Base-by-base conservation (phyloP, 2,797 vertebrate species). In the Coregonus suidteri region DNA sequence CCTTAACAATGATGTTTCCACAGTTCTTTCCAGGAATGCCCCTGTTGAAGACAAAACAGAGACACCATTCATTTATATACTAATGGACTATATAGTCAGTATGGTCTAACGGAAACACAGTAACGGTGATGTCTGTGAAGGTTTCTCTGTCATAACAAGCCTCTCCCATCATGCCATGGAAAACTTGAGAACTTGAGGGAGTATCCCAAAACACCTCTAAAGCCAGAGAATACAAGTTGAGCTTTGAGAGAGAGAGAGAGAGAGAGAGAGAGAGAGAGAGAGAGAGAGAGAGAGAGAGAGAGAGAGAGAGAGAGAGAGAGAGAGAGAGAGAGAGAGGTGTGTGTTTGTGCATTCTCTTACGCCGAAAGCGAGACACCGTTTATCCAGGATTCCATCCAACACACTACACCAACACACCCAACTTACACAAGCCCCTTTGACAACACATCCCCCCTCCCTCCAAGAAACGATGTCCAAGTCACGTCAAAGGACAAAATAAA, bases 1-100 rank as follows among this genome's bases (percentile, higher is more conserved):
- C 98, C 87, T 96, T 98, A 80, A 99, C 94, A 74, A 98, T 97
- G 83, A 97, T 95, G 1, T 93, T 97, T 75, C 98, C 98, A 78
- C 98, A 99, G 78, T 96, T 96, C 91, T 96, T 97, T 67, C 96
- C 95, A n/a, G 91, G 92, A 85, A 97, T 96, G 69, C 98, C 98
- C 78, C 97, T 99, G 91, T 1, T 54, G 74, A 4, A 25, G 15
- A 62, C 52, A 30, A 41, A 30, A 75, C 54, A 72, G 0, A 72
- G 0, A 53, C 34, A 11, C 73, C 73, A 59, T 62, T 54, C 53
- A 83, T 78, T 80, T 52, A 25, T 71, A 0, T 0, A 69, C 37
- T 18, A 71, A 37, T 3, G 25, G 64, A 30, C 25, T 66, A 66
- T 25, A 25, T 25, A 11, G 59, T 62, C 59, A 62, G 13, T 18